Evolutionary conservation across 2,888 invertebrate species (phyloP).

Genomic region (Heliconius ismenius): DNA sequence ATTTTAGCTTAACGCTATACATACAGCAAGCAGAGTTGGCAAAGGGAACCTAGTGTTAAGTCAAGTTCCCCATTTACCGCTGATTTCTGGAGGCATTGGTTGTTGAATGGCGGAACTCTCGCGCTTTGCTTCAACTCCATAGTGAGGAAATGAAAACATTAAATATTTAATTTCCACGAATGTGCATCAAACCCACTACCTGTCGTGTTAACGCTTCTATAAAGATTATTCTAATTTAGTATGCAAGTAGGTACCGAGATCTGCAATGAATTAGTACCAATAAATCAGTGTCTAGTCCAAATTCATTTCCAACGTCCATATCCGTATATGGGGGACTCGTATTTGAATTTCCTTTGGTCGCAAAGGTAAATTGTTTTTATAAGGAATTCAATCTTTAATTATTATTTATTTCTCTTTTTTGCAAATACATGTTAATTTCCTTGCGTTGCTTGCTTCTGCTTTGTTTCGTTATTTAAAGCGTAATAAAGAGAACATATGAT

Average conservation of each 20-base stretch:
- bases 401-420: background rate
- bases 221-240: background rate
- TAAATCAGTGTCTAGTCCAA: conserved; percentile 16
- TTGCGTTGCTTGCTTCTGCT: background rate
- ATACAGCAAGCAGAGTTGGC: no score
- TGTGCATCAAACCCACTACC: no score
- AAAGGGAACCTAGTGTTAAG: no score
- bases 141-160: no score
- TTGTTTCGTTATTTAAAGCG: no score
- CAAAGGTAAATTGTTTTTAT: background rate
- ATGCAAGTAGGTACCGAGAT: background rate
- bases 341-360: background rate
- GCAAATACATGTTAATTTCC: background rate
- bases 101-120: no score
- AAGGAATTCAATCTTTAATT: background rate
- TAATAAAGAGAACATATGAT: background rate
- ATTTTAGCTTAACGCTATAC: no score
- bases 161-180: no score
- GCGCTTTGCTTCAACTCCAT: no score
- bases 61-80: no score
- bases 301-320: conserved; percentile 9
- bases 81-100: no score
- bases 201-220: no score
- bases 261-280: conserved; percentile 16
- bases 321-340: conserved; percentile 7